phyloP scores from a whole-genome alignment of 2,113 vertebrate genomes.

The Carassius gibelio region DNA sequence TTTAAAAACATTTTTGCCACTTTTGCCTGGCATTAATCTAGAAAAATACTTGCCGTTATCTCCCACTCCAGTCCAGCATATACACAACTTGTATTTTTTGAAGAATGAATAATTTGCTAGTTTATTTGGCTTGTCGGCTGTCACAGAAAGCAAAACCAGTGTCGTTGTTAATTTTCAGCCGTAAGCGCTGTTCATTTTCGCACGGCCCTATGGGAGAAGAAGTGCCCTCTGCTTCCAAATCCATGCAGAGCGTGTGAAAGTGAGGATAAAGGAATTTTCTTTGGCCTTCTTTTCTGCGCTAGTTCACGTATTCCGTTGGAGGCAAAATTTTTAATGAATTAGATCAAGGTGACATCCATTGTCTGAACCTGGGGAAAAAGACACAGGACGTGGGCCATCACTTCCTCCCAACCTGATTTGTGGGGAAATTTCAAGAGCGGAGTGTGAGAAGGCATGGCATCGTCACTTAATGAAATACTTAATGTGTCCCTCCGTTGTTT shows the following conservation, averaged over 20 bases:
- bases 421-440: slow-evolving; percentile 48
- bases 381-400: slow-evolving; percentile 37
- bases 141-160: slow-evolving; percentile 29
- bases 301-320: slow-evolving; percentile 28
- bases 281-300: slow-evolving; percentile 28
- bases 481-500: slow-evolving; percentile 61
- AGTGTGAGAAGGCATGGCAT: slow-evolving; percentile 47
- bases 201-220: slow-evolving; percentile 14
- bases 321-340: slow-evolving; percentile 58
- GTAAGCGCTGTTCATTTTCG: slow-evolving; percentile 35
- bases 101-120: slow-evolving; percentile 48
- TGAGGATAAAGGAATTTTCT: slow-evolving; percentile 15
- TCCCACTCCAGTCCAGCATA: neutral
- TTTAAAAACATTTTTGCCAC: neutral
- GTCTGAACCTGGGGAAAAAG: slow-evolving; percentile 50
- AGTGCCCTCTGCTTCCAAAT: slow-evolving; percentile 4
- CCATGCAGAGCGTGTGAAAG: neutral
- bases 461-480: slow-evolving; percentile 64
- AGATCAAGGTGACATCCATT: slow-evolving; percentile 62
- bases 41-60: slow-evolving; percentile 33
- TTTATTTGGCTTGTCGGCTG: slow-evolving; percentile 51
- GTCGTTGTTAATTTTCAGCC: slow-evolving; percentile 41
- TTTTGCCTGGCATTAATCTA: neutral
- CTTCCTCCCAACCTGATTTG: slow-evolving; percentile 43
- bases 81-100: slow-evolving; percentile 41